phyloP scores from a whole-genome alignment of 2,888 invertebrate genomes.

The Galerucella pusilla region DNA sequence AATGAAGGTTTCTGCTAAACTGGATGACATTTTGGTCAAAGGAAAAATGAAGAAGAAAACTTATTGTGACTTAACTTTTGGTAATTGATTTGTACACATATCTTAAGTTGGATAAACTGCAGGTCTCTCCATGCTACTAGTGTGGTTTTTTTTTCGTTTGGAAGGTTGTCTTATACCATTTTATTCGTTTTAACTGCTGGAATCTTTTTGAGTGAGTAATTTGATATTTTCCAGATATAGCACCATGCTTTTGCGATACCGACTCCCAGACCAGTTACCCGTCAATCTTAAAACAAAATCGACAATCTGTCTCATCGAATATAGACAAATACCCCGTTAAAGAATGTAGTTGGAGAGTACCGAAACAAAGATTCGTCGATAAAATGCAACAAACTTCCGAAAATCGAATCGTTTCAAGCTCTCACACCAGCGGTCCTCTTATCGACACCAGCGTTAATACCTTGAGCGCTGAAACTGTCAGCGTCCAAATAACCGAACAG shows the following conservation, averaged over 20 bases:
- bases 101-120: no score
- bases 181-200: no score
- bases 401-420: neutral
- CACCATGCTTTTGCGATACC: constrained; percentile 17
- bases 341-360: constrained; percentile 11
- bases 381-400: constrained; percentile 35
- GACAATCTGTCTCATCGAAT: neutral
- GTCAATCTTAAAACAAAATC: constrained; percentile 27
- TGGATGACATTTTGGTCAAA: no score
- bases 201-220: neutral
- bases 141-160: no score
- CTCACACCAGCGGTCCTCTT: neutral
- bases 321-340: constrained; percentile 32
- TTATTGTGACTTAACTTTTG: no score
- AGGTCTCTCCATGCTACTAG: no score
- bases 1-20: no score
- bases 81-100: no score
- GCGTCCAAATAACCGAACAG: constrained; percentile 25
- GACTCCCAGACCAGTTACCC: constrained; percentile 35
- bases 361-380: constrained; percentile 22
- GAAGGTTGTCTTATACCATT: no score
- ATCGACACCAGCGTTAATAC: constrained; percentile 24
- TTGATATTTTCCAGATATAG: neutral
- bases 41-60: no score
- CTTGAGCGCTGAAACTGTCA: constrained; percentile 13